Evolutionary conservation across 2,113 vertebrate genomes (phyloP), one percentile per base, ranked within the genome.

Genomic region (Paradisaea rubra): DNA sequence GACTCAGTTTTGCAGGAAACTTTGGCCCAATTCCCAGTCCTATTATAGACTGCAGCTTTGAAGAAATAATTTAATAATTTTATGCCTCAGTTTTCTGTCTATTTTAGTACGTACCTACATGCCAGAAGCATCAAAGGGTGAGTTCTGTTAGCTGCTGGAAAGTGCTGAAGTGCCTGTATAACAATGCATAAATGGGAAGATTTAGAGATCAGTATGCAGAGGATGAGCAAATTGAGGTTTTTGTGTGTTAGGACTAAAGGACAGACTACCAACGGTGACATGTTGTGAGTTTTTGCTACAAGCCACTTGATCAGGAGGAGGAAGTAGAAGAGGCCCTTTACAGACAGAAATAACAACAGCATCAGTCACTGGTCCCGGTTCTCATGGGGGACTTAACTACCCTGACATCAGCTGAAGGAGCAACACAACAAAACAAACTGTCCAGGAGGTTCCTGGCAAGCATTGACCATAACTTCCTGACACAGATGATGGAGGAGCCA

Each of bases 21-120:
- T 14, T 61, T 63, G 35, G 25, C 25, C 31, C 12, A 89, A 13
- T 72, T 81, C 35, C 22, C 22, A 64, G 12, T 60, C 22, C 11
- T 52, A 5, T 65, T 65, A 33, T 3, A 54, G 50, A 23, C 3
- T 44, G 9, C 16, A 72, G 31, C 41, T 22, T 88, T 54, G 53
- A 39, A 84, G 20, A 93, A 94, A 65, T 11, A 74, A 53, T 45
- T 52, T 59, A 18, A 59, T 74, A 54, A 63, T 73, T 91, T 74
- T 45, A 56, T 59, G 12, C 4, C 3, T 81, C 14, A 10, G 1
- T 61, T 87, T 91, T 73, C 20, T 59, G 4, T 47, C 14, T 64
- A 15, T 73, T 76, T 89, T 37, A 50, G 33, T 59, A 44, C 10
- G 5, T 59, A 39, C 15, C 2, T 68, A 25, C 7, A 41, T 35